A percentile compares a stretch with the other conserved stretches of the same genome.
Evolutionary conservation across 1,140 invertebrate genomes (phyloP).

Genomic region (Brachionus plicatilis): DNA sequence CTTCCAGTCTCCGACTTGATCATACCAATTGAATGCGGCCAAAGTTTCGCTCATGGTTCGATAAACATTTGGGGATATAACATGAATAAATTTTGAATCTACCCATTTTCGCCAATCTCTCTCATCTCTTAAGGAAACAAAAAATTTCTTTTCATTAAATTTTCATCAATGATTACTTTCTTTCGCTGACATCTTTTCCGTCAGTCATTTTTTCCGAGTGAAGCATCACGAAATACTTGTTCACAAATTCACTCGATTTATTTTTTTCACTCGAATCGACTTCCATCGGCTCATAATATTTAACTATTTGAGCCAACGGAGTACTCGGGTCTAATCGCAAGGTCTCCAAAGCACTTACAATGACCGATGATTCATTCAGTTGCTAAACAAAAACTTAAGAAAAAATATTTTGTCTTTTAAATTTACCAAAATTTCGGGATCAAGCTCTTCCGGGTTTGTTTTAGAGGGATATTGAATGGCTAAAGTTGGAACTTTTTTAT

Average conservation of each 20-base stretch:
- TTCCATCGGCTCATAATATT: slow-evolving; percentile 40
- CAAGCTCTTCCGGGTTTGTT: slow-evolving; percentile 54
- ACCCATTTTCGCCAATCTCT: slow-evolving; percentile 90
- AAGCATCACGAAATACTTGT: slow-evolving; percentile 91
- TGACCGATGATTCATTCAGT: slow-evolving; percentile 86
- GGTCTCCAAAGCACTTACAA: slow-evolving; percentile 78
- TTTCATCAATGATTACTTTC: slow-evolving; percentile 37
- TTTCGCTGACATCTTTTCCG: slow-evolving; percentile 44
- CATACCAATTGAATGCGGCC: slow-evolving; percentile 85
- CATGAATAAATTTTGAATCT: slow-evolving; percentile 81
- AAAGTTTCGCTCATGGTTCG: slow-evolving; percentile 74
- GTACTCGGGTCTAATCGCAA: slow-evolving; percentile 45
- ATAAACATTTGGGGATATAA: slow-evolving; percentile 93
- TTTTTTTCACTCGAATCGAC: slow-evolving; percentile 63
- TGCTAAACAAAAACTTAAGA: slow-evolving; percentile 59
- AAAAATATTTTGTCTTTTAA: background rate
- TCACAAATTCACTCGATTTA: slow-evolving; percentile 66
- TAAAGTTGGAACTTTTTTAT: slow-evolving; percentile 87
- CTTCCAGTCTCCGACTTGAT: slow-evolving; percentile 62
- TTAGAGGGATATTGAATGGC: slow-evolving; percentile 57
- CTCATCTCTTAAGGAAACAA: slow-evolving; percentile 67
- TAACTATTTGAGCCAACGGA: background rate
- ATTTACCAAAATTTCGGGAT: background rate
- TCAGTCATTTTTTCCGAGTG: slow-evolving; percentile 56
- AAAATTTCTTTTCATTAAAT: background rate